Evolutionary conservation across 2,888 invertebrate genomes (phyloP).

Genomic region (Cenopis cana): DNA sequence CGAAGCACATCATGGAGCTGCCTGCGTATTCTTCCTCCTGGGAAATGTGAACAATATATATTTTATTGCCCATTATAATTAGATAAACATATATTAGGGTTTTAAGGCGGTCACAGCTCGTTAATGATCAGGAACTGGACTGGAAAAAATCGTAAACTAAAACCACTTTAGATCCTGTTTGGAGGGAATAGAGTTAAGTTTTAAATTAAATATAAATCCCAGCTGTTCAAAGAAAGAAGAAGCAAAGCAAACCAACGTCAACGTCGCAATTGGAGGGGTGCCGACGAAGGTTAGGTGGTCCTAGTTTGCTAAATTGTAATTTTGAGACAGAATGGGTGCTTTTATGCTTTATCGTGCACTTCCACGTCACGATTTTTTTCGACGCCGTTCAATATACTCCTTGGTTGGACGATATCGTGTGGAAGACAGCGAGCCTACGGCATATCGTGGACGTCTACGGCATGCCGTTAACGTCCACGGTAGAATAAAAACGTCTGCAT

Average conservation of each 20-base stretch:
- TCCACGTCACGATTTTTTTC: no score
- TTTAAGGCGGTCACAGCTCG: background rate
- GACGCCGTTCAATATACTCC: no score
- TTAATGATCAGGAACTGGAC: background rate
- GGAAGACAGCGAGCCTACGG: no score
- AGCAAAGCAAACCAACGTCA: background rate
- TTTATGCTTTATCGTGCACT: no score
- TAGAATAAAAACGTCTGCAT: no score
- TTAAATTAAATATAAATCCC: no score
- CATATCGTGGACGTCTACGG: no score
- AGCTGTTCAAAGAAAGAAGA: no score
- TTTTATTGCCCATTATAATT: background rate
- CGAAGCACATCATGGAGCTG: conserved; percentile 93
- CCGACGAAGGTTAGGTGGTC: background rate
- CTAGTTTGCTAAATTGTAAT: background rate
- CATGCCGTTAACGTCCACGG: no score
- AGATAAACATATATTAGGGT: background rate
- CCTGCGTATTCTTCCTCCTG: conserved; percentile 96
- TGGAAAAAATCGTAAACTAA: background rate
- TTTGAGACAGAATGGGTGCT: background rate
- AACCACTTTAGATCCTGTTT: background rate
- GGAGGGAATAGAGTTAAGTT: background rate
- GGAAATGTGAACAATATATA: conserved; percentile 45
- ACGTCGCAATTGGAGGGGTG: background rate
- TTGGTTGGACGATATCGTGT: no score